Percentiles rank a stretch among this genome's conserved stretches.
Evolutionary conservation across 2,797 vertebrate species (phyloP).

Genomic region (Philypnodon macrostomus): DNA sequence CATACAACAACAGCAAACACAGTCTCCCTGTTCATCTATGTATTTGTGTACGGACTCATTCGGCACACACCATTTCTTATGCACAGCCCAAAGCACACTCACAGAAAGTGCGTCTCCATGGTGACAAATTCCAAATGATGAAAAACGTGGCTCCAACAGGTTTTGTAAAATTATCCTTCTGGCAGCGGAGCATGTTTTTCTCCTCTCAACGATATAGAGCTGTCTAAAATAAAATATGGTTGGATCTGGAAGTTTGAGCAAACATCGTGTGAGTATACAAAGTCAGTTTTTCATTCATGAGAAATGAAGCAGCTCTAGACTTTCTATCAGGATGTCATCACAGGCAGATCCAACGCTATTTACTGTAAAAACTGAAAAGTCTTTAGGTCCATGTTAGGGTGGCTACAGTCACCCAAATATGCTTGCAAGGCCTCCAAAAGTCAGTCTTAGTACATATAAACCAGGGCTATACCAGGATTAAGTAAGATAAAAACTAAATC

Average conservation of each 20-base stretch:
- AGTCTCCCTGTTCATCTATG: neutral
- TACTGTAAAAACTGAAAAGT: conserved; percentile 19
- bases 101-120: conserved; percentile 22
- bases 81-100: conserved; percentile 20
- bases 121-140: conserved; percentile 45
- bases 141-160: conserved; percentile 26
- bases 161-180: conserved; percentile 35
- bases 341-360: conserved; percentile 45
- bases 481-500: too few relatives aligned
- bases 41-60: conserved; percentile 25
- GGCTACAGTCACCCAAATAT: too few relatives aligned
- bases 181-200: conserved; percentile 29
- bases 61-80: conserved; percentile 8
- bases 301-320: conserved; percentile 52
- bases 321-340: conserved; percentile 57
- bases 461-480: too few relatives aligned
- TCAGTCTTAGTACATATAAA: too few relatives aligned
- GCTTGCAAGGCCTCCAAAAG: too few relatives aligned
- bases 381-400: too few relatives aligned
- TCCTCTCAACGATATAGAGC: conserved; percentile 40
- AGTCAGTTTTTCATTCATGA: conserved; percentile 49
- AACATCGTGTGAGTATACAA: conserved; percentile 50
- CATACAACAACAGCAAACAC: conserved; percentile 3
- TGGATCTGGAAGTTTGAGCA: conserved; percentile 52
- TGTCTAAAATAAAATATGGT: conserved; percentile 44